Evolutionary conservation across 2,797 vertebrate species (phyloP).

Genomic region (Buceros bicornis): DNA sequence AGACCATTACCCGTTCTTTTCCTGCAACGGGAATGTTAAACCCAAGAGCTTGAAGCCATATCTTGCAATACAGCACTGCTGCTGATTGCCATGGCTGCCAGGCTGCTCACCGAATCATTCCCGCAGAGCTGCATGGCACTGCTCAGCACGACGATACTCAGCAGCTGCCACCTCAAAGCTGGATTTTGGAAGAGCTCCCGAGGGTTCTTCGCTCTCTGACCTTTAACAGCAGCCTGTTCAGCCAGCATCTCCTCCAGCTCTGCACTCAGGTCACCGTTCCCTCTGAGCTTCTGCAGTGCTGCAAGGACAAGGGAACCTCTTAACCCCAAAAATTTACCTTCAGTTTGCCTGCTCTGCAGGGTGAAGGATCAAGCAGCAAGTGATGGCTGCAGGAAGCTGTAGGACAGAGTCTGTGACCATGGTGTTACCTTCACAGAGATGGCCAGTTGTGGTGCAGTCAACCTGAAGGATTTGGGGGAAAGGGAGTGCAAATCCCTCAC

Average conservation of each 20-base stretch:
- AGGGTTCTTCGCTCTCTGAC: conserved; percentile 72
- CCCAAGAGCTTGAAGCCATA: accelerated
- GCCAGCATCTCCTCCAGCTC: conserved; percentile 90
- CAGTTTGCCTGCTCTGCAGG: background rate
- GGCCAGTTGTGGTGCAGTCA: background rate
- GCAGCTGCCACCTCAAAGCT: conserved; percentile 86
- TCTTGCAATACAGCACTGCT: accelerated
- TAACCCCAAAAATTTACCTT: background rate
- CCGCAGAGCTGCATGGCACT: conserved; percentile 93
- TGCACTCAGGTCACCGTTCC: conserved; percentile 77
- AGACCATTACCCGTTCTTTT: background rate
- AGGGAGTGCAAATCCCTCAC: background rate
- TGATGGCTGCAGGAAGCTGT: background rate
- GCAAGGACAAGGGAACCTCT: background rate
- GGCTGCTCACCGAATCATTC: conserved; percentile 86
- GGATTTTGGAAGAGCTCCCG: conserved; percentile 86
- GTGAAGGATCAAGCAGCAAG: background rate
- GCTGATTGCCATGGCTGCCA: background rate
- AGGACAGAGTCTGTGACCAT: background rate
- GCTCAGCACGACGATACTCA: conserved; percentile 86
- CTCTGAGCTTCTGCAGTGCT: conserved; percentile 87
- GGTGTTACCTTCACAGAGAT: background rate
- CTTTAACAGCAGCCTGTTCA: conserved; percentile 83
- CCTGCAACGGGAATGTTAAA: background rate
- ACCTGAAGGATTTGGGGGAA: background rate